Evolutionary conservation across 2,113 vertebrate genomes (phyloP).

Genomic region (Dicerorhinus sumatrensis): DNA sequence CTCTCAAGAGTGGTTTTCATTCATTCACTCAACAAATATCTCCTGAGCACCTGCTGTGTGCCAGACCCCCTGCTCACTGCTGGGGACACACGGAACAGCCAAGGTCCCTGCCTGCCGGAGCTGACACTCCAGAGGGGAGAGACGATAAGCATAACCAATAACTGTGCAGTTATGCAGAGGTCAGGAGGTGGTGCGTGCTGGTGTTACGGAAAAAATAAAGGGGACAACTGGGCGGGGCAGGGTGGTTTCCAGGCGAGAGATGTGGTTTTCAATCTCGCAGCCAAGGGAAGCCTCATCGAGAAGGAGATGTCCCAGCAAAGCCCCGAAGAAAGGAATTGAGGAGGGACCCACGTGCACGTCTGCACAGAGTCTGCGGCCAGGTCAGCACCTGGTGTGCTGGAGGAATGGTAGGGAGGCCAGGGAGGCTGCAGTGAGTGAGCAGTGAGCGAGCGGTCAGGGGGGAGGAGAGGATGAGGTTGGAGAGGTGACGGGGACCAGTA

Average conservation of each 20-base stretch:
- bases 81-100: neutral
- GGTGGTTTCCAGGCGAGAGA: neutral
- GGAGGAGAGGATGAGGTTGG: neutral
- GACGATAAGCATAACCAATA: neutral
- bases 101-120: neutral
- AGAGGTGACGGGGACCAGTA: neutral
- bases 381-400: neutral
- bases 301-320: neutral
- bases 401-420: too few relatives aligned
- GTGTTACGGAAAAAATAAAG: neutral
- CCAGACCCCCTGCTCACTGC: neutral
- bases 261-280: neutral
- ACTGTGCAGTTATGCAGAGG: too few relatives aligned
- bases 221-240: rapidly evolving
- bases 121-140: neutral
- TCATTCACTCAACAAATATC: neutral
- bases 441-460: neutral
- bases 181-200: neutral
- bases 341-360: neutral
- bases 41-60: neutral
- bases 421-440: neutral
- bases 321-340: neutral
- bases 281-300: neutral
- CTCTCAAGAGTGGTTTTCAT: neutral
- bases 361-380: neutral